Conservation (phyloP, 1,140 invertebrate genomes). For the Thaumetopoea pityocampa region DNA sequence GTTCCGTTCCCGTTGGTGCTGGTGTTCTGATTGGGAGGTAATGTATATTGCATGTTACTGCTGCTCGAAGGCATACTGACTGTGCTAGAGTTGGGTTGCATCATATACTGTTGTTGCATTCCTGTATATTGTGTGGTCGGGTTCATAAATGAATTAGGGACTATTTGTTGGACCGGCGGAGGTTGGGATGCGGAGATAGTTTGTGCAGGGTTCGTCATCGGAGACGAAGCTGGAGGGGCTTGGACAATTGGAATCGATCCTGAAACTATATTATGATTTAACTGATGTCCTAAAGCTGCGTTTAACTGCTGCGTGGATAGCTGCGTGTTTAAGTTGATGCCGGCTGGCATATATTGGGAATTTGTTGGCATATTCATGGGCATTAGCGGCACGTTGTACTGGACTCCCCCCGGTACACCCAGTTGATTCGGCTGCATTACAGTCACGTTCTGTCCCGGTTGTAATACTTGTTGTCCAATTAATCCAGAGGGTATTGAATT, state of each 20-base stretch:
- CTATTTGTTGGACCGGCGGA: conserved; percentile 49
- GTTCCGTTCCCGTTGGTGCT: conserved; percentile 47
- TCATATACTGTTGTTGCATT: conserved; percentile 58
- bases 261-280: conserved; percentile 45
- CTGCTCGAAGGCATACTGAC: conserved; percentile 44
- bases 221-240: conserved; percentile 45
- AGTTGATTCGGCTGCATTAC: conserved; percentile 66
- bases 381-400: conserved; percentile 65
- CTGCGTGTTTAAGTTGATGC: conserved; percentile 60
- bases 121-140: conserved; percentile 53
- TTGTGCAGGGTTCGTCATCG: conserved; percentile 41
- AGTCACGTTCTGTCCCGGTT: conserved; percentile 61
- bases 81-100: conserved; percentile 47
- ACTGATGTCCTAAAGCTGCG: conserved; percentile 53
- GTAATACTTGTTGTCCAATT: conserved; percentile 54
- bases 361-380: conserved; percentile 59
- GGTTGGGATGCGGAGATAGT: conserved; percentile 36
- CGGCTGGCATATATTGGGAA: conserved; percentile 57
- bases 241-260: conserved; percentile 65
- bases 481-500: conserved; percentile 44
- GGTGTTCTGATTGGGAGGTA: conserved; percentile 39
- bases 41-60: conserved; percentile 49
- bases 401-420: conserved; percentile 50
- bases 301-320: conserved; percentile 62
- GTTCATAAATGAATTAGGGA: conserved; percentile 50